phyloP scores from a whole-genome alignment of 2,888 invertebrate genomes.

The Altica lythri region DNA sequence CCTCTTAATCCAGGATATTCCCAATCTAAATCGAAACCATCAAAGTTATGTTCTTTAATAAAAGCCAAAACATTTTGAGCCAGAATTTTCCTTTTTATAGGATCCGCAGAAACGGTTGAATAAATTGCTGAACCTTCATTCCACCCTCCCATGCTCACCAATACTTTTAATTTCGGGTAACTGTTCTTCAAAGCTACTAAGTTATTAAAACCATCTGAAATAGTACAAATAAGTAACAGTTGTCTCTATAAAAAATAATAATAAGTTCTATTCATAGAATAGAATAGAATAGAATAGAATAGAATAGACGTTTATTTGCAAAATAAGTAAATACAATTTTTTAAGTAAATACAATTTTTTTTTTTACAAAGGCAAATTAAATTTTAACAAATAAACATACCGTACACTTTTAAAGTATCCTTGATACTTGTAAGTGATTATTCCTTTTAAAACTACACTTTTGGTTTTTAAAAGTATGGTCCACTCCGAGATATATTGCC shows the following conservation, averaged over 20 bases:
- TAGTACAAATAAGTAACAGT: too few relatives aligned
- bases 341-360: not conserved
- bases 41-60: slow-evolving; percentile 65
- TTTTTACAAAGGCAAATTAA: not conserved
- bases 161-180: slow-evolving; percentile 61
- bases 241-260: not conserved
- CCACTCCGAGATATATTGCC: too few relatives aligned
- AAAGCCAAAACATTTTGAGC: slow-evolving; percentile 27
- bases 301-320: too few relatives aligned
- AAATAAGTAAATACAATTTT: too few relatives aligned
- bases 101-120: slow-evolving; percentile 57
- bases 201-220: slow-evolving; percentile 35
- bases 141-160: slow-evolving; percentile 71
- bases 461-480: too few relatives aligned
- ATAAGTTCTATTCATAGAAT: not conserved
- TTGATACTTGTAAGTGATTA: too few relatives aligned
- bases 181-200: slow-evolving; percentile 55
- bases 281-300: too few relatives aligned
- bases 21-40: slow-evolving; percentile 85
- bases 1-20: slow-evolving; percentile 72
- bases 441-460: too few relatives aligned
- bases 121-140: slow-evolving; percentile 59
- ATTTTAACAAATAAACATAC: not conserved
- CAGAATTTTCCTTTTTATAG: slow-evolving; percentile 36
- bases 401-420: too few relatives aligned